phyloP scores from a whole-genome alignment of 2,888 invertebrate species.

The Agrypnus murinus region DNA sequence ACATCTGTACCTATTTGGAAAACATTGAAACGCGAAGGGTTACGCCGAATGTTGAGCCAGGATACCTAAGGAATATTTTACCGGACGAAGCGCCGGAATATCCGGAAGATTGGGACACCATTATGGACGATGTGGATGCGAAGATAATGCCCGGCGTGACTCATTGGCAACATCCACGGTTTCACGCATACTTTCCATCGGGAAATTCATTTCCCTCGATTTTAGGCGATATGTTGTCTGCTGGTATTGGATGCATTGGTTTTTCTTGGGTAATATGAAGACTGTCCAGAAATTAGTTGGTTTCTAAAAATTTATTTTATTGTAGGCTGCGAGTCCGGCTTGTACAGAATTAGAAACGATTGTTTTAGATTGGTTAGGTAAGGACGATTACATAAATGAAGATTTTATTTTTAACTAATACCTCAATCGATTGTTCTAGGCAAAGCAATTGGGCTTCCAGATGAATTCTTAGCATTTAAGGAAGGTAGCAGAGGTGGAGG shows the following conservation, averaged over 20 bases:
- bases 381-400: slow-evolving; percentile 1
- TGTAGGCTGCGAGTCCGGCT: slow-evolving; percentile 96
- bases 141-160: slow-evolving; percentile 97
- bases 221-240: slow-evolving; percentile 96
- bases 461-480: slow-evolving; percentile 88
- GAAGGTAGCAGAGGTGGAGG: slow-evolving; percentile 94
- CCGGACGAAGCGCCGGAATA: slow-evolving; percentile 87
- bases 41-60: slow-evolving; percentile 92
- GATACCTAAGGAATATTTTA: slow-evolving; percentile 86
- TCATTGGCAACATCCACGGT: slow-evolving; percentile 99
- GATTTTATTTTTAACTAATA: too few species aligned
- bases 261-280: slow-evolving; percentile 91
- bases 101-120: slow-evolving; percentile 89
- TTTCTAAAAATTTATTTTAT: slow-evolving; percentile 45
- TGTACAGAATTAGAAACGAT: slow-evolving; percentile 97
- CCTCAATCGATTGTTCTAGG: slow-evolving; percentile 71
- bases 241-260: slow-evolving; percentile 97
- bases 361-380: slow-evolving; percentile 91
- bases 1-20: slow-evolving; percentile 92
- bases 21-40: slow-evolving; percentile 87
- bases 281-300: neutral
- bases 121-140: slow-evolving; percentile 91
- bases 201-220: slow-evolving; percentile 99
- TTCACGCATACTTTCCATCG: slow-evolving; percentile 99
- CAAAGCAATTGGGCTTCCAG: slow-evolving; percentile 93